Evolutionary conservation across 2,888 invertebrate species (phyloP), one percentile per base, ranked within the genome.

Genomic region (Hoplodrina ambigua): DNA sequence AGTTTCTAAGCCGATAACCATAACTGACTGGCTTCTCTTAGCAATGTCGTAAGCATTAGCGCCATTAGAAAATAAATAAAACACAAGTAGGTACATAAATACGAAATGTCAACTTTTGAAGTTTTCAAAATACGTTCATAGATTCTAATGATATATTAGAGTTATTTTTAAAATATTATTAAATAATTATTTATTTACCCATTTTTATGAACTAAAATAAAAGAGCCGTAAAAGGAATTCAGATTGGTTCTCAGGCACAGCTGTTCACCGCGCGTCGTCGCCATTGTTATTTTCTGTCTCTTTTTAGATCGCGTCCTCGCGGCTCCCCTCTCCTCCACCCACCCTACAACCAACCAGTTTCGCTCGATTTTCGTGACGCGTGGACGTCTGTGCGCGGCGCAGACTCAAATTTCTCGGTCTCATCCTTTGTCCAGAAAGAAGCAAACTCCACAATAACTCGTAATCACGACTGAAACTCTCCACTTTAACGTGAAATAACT

Each of bases 361-460:
- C 95, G 95, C 92, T 96, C 94, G 94, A 94, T 94, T 92, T 88
- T 88, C 86, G 90, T 90, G 86, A 88, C 77, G 93, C 85, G 91
- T 77, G 91, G 94, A 92, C 92, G 94, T 74, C 74, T 64, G 82
- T 62, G 82, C 77, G 85, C 82, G 75, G 79, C 83, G 85, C 82
- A 80, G 69, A 81, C 82, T 84, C 80, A 91, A 88, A 90, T 88
- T 89, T 88, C 87, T 91, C 94, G 93, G 94, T 91, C 85, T 93
- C 87, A 92, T 93, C 91, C 94, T 96, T 96, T 96, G 96, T 96
- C 91, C 93, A 92, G 89, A 90, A 91, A 91, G 89, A 90, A 89
- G 87, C 86, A 82, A 85, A 86, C 84, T 86, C 85, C 81, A 86
- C 85, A 82, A 62, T 72, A 69, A 72, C 67, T 77, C 60, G 76